Base-by-base conservation (phyloP, 2,888 invertebrate species). In the Rhabditoides inermis region DNA sequence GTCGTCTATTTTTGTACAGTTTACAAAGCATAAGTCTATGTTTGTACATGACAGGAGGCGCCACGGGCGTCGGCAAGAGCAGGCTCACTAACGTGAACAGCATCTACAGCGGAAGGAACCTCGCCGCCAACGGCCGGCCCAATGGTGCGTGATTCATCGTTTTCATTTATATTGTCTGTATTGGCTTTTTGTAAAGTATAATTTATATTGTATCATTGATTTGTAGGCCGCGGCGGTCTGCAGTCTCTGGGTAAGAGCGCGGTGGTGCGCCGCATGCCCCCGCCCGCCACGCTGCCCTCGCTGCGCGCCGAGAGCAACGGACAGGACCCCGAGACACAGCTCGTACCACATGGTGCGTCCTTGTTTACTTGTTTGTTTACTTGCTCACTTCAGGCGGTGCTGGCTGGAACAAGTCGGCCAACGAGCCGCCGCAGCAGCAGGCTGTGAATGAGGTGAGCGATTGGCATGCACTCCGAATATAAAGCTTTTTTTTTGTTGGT, bases 241-340 rank as follows among this genome's bases (percentile, higher is more conserved):
- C 95, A 95, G 87, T 88, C 87, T 83, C 86, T 98, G 86, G 95
- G 95, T 82, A 95, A 94, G 85, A 89, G 94, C 82, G 89, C 88
- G 81, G 89, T 90, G 49, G 75, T 77, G 80, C 87, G 95, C 83
- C 87, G 95, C 81, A 90, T 94, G 83, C 82, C 82, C 60, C 82
- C 82, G 68, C 94, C 95, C 81, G 91, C 90, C 79, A 91, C 94
- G 84, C 84, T 95, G 82, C 95, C 95, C 79, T 95, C 94, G 84
- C 82, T 95, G 82, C 95, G 91, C 84, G 90, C 92, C 80, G 95
- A 98, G 84, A 84, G 85, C 77, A 84, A 78, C 56, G 73, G 74
- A 54, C 84, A 84, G 81, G 86, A 86, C 80, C 85, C 86, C 75
- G 84, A 84, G 77, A 84, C 86, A 73, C 84, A 84, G 78, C 81